These are phyloP conservation scores for Helleia helle DNA, from an alignment of 2,888 invertebrate genomes.

Conservation along the genomic window DNA sequence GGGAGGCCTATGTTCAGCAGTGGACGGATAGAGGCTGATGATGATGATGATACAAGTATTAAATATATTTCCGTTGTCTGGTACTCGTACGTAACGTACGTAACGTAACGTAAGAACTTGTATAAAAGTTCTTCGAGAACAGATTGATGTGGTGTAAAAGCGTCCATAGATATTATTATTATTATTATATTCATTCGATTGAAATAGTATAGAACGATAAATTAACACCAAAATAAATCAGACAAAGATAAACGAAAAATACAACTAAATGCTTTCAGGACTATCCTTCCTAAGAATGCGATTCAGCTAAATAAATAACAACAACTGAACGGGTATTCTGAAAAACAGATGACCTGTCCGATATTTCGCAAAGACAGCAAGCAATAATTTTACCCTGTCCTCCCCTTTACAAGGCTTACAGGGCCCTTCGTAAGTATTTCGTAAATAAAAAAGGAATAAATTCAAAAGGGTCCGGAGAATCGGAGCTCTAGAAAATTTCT, in stretches of 20 bases:
- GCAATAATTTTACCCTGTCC: constrained; percentile 18
- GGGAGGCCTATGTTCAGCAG: too few species aligned
- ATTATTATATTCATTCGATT: too few species aligned
- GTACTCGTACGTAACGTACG: too few species aligned
- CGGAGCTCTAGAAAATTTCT: constrained; percentile 12
- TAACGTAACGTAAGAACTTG: too few species aligned
- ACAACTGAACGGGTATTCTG: constrained; percentile 10
- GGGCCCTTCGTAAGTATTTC: constrained; percentile 12
- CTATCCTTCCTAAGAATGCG: constrained; percentile 1
- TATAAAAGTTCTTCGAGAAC: too few species aligned
- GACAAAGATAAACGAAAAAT: neutral
- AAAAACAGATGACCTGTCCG: constrained; percentile 16
- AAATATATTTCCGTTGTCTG: too few species aligned
- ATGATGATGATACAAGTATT: too few species aligned
- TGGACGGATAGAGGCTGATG: too few species aligned
- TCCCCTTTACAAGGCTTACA: constrained; percentile 10
- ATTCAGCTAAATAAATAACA: constrained; percentile 11
- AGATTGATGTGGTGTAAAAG: too few species aligned
- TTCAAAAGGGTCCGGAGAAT: constrained; percentile 11
- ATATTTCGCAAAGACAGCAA: constrained; percentile 18
- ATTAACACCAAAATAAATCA: too few species aligned
- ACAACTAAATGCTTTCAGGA: neutral
- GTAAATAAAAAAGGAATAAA: constrained; percentile 13
- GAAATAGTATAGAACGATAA: too few species aligned
- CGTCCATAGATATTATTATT: too few species aligned